These are phyloP conservation scores for Catostomus latipinnis DNA, from an alignment of 2,797 vertebrate species.

Conservation along the genomic window DNA sequence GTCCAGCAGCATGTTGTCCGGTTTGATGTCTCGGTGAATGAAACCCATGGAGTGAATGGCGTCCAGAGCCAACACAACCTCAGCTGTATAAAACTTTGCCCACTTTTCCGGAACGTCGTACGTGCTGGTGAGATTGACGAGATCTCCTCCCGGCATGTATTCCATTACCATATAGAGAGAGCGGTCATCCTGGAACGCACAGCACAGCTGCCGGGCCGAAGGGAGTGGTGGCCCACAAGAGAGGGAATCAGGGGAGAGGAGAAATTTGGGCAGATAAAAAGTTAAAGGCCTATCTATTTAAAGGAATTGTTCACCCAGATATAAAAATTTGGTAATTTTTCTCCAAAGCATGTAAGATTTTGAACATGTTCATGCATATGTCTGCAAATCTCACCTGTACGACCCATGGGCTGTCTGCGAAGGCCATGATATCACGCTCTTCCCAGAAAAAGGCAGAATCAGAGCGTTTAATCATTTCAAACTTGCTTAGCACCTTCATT, in stretches of 20 bases:
- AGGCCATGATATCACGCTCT: conserved; percentile 99
- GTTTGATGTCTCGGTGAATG: conserved; percentile 98
- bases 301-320: too few relatives aligned
- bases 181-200: conserved; percentile 98
- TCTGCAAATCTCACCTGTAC: conserved; percentile 85
- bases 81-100: conserved; percentile 98
- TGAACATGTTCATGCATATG: neutral
- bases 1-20: conserved; percentile 99
- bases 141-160: conserved; percentile 99
- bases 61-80: conserved; percentile 96
- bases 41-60: conserved; percentile 99
- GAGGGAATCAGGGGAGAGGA: neutral
- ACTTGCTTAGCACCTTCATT: conserved; percentile 99
- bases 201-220: conserved; percentile 84
- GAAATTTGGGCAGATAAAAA: neutral
- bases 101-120: conserved; percentile 98
- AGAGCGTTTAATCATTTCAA: conserved; percentile 99
- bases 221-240: neutral
- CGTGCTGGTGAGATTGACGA: conserved; percentile 99
- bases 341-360: too few relatives aligned
- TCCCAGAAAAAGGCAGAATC: conserved; percentile 99
- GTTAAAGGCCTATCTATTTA: neutral
- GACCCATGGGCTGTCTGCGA: conserved; percentile 98
- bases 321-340: too few relatives aligned
- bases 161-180: conserved; percentile 99